These are phyloP conservation scores for Pteropus alecto DNA, from an alignment of 2,113 vertebrate species.

Conservation along the genomic window DNA sequence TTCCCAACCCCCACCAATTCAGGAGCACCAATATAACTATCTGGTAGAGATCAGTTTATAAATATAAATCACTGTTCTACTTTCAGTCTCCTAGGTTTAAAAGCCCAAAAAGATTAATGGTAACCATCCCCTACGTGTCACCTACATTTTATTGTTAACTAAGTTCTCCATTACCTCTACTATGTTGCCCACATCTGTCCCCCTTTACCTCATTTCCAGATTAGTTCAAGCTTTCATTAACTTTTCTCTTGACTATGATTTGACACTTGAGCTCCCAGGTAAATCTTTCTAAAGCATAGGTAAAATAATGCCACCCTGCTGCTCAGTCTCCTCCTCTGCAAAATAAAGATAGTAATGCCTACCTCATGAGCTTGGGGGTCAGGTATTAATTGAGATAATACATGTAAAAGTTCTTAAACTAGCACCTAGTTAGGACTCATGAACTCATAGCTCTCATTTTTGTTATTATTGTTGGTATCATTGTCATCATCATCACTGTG, in stretches of 20 bases:
- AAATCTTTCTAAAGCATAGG: not conserved
- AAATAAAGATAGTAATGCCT: not conserved
- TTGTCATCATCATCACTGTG: not conserved
- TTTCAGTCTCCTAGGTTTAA: not conserved
- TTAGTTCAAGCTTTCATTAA: not conserved
- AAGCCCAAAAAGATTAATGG: not conserved
- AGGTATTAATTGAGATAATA: not conserved
- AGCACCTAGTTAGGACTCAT: not conserved
- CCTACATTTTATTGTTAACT: not conserved
- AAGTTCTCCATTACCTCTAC: not conserved
- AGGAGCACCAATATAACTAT: not conserved
- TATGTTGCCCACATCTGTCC: not conserved
- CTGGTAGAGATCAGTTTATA: not conserved
- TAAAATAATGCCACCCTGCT: not conserved
- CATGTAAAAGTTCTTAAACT: not conserved
- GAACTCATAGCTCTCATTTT: not conserved
- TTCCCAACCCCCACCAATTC: not conserved
- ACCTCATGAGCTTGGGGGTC: not conserved
- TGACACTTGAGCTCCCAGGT: not conserved
- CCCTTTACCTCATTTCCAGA: not conserved
- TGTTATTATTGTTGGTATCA: not conserved
- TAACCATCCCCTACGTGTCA: fast-evolving
- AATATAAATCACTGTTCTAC: not conserved
- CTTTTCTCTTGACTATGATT: not conserved
- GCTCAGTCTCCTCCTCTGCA: not conserved